These are phyloP conservation scores for Spinus olivaceus DNA, from an alignment of 2,797 vertebrate genomes.

Conservation along the genomic window DNA sequence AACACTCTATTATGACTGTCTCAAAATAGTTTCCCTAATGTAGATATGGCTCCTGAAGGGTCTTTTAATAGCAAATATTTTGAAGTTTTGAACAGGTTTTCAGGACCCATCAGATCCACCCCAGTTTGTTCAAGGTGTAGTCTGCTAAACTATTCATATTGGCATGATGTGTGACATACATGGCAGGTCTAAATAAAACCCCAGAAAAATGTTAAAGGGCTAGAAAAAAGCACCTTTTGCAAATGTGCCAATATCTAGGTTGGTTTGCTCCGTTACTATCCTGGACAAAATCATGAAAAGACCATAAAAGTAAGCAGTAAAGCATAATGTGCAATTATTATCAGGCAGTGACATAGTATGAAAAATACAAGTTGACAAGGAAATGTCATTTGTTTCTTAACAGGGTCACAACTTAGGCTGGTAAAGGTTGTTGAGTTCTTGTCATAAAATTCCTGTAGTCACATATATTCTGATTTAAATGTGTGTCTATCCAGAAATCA, in stretches of 20 bases:
- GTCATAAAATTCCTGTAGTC: background rate
- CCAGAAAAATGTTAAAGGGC: background rate
- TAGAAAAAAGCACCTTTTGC: background rate
- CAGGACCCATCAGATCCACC: background rate
- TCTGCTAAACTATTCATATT: background rate
- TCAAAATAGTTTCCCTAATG: background rate
- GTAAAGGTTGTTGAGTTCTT: background rate
- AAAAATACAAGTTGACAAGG: background rate
- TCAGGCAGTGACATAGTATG: background rate
- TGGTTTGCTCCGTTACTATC: background rate
- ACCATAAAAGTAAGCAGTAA: background rate
- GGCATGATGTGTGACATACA: background rate
- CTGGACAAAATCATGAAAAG: background rate
- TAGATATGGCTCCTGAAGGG: background rate
- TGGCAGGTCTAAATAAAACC: background rate
- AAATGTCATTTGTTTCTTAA: background rate
- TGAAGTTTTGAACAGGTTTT: background rate
- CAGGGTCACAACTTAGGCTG: background rate
- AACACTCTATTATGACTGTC: background rate
- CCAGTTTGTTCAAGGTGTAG: background rate
- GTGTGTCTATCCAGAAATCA: background rate
- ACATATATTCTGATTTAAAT: background rate
- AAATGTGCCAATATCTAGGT: background rate
- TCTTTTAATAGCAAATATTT: background rate
- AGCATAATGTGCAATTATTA: background rate